Conservation (phyloP, 2,888 invertebrate species). For the Hemistola chrysoprasaria region DNA sequence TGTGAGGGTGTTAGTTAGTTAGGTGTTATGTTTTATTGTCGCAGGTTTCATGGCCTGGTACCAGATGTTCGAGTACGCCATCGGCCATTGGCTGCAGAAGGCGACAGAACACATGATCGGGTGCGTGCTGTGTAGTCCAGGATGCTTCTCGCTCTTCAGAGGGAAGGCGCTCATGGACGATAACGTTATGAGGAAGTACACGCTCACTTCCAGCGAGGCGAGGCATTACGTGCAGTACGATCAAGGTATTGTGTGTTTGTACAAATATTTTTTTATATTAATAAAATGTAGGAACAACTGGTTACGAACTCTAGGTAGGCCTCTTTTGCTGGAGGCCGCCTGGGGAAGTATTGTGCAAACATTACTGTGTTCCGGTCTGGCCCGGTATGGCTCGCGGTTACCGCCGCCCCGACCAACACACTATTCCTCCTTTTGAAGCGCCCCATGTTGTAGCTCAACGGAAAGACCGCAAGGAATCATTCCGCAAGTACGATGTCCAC, state of each 20-base stretch:
- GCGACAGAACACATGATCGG: constrained; percentile 95
- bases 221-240: constrained; percentile 95
- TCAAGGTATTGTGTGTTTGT: constrained; percentile 83
- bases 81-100: constrained; percentile 96
- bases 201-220: constrained; percentile 89
- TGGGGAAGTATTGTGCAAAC: too few relatives aligned
- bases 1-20: too few relatives aligned
- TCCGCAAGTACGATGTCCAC: too few relatives aligned
- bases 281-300: too few relatives aligned
- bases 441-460: too few relatives aligned
- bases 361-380: too few relatives aligned
- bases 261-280: not conserved
- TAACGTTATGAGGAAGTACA: constrained; percentile 94
- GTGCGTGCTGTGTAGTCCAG: constrained; percentile 95
- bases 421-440: too few relatives aligned
- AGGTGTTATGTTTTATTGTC: constrained; percentile 12
- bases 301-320: too few relatives aligned
- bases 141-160: constrained; percentile 95
- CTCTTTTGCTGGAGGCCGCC: too few relatives aligned
- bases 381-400: too few relatives aligned
- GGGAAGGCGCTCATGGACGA: constrained; percentile 95
- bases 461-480: too few relatives aligned
- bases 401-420: too few relatives aligned
- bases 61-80: constrained; percentile 94
- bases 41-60: constrained; percentile 93